These are phyloP conservation scores for Caradrina kadenii DNA, from an alignment of 2,888 invertebrate species.

Conservation along the genomic window DNA sequence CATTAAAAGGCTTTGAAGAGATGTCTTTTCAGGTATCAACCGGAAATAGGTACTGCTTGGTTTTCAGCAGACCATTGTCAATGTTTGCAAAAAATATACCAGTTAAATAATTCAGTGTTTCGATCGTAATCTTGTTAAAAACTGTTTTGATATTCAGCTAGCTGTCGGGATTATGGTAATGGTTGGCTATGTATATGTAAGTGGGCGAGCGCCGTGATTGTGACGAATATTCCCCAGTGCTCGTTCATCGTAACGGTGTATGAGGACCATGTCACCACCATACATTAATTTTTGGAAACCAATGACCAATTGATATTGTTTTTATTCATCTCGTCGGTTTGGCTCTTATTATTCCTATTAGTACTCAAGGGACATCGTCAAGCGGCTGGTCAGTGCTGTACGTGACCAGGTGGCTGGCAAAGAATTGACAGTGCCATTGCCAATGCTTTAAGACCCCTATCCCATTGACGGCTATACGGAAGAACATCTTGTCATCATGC, in stretches of 20 bases:
- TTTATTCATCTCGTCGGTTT: too few species aligned
- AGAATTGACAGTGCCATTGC: too few species aligned
- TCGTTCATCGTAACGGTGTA: background rate
- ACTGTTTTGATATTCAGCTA: conserved; percentile 51
- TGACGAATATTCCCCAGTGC: conserved; percentile 16
- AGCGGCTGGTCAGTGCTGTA: too few species aligned
- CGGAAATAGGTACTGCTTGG: conserved; percentile 7
- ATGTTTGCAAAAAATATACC: conserved; percentile 11
- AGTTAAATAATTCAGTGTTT: conserved; percentile 35
- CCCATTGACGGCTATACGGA: too few species aligned
- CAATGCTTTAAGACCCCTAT: too few species aligned
- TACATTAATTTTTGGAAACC: too few species aligned
- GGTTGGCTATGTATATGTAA: conserved; percentile 41
- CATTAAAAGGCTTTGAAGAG: background rate
- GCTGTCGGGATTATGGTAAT: conserved; percentile 49
- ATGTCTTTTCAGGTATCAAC: background rate
- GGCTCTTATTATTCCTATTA: too few species aligned
- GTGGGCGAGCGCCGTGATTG: conserved; percentile 18
- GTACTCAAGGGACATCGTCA: too few species aligned
- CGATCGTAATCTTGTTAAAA: conserved; percentile 25
- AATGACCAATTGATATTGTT: too few species aligned
- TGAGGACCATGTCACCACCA: conserved; percentile 3
- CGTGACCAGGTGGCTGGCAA: too few species aligned
- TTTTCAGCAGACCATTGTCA: background rate
- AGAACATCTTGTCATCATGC: too few species aligned